Evolutionary conservation across 2,888 invertebrate species (phyloP).

Genomic region (Drosophila hamatofila): DNA sequence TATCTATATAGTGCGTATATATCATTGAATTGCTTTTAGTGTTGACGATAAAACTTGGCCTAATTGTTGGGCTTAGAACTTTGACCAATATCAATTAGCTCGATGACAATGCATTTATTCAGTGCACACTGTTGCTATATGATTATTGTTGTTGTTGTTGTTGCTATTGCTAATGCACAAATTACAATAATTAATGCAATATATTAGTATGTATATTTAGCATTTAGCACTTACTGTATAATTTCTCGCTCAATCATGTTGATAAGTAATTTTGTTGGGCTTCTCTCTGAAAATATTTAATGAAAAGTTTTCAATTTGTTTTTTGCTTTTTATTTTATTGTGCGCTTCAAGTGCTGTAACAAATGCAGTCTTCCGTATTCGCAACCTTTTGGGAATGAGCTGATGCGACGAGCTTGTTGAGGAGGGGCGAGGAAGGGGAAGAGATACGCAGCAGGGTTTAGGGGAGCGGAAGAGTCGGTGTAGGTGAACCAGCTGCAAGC

Average conservation of each 20-base stretch:
- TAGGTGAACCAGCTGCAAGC: constrained; percentile 21
- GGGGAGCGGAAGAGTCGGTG: constrained; percentile 16
- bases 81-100: constrained; percentile 32
- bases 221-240: constrained; percentile 74
- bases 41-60: constrained; percentile 69
- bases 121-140: not conserved
- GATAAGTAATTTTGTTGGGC: constrained; percentile 15
- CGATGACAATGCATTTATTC: constrained; percentile 4
- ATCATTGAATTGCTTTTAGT: constrained; percentile 30
- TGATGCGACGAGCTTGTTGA: not conserved
- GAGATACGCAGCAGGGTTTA: not conserved
- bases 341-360: constrained; percentile 24
- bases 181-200: not conserved
- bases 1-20: not conserved
- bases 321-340: constrained; percentile 1
- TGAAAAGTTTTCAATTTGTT: constrained; percentile 26
- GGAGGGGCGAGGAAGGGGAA: not conserved
- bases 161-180: constrained; percentile 6
- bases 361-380: constrained; percentile 50
- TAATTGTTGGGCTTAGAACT: constrained; percentile 51
- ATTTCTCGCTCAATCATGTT: constrained; percentile 80
- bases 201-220: constrained; percentile 11
- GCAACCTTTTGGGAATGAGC: constrained; percentile 11
- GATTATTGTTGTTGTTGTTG: not conserved
- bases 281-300: constrained; percentile 34